Evolutionary conservation across 2,888 invertebrate species (phyloP), one percentile per base, ranked within the genome.

Genomic region (Myathropa florea): DNA sequence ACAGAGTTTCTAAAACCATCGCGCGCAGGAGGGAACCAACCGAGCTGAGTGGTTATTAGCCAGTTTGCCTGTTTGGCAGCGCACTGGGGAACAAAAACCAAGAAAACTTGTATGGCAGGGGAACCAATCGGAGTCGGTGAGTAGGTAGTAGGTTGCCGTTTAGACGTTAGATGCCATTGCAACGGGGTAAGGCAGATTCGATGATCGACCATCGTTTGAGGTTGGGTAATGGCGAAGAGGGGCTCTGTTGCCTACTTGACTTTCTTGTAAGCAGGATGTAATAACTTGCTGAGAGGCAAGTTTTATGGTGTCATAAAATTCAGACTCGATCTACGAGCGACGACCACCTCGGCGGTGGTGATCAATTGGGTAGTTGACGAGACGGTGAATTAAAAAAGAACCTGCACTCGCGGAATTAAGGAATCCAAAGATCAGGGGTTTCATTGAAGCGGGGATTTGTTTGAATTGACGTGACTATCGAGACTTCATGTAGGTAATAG

Each of bases 21-120:
- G 6, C 53, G 53, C 53, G 65, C 61, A 77, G 53, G 77, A 77
- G 77, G 60, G 33, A 68, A 61, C 77, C 23, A 68, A 61, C 77
- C 23, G 57, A 9, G 18, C 53, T 33, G 53, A 46, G 60, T 61
- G 33, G 77, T 61, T 68, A 68, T 68, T 77, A 77, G 77, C 77
- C 68, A 77, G 68, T 33, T 77, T 33, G 53, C 68, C 60, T 59
- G 64, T 75, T 75, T 75, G 39, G 36, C 33, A 33, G 33, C 46
- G 46, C 46, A 46, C 46, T 7, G 46, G 26, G 18, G 28, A 36
- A 57, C n/a, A 10, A 24, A 23, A 57, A 23, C 23, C 23, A 59
- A 65, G 33, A 59, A 65, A 63, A 64, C 26, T 67, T 9, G 57
- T n/a, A 6, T 46, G 59, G 55, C 26, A 18, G 39, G 65, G 28